These are phyloP conservation scores for Pinna nobilis DNA, from an alignment of 1,140 invertebrate species.

Conservation along the genomic window DNA sequence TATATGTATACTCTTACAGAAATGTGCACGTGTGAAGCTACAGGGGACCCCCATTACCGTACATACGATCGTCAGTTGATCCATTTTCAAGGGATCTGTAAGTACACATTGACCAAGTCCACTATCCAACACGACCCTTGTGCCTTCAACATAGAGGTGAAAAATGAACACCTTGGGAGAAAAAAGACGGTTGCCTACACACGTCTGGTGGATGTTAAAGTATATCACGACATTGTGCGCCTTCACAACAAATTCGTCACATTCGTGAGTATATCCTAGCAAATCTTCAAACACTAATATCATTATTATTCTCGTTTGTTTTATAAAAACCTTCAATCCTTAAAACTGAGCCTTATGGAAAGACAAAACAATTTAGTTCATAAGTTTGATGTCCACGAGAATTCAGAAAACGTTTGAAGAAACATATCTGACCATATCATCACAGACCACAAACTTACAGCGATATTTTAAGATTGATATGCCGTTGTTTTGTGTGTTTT, in stretches of 20 bases:
- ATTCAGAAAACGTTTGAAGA: conserved; percentile 1
- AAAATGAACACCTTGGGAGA: conserved; percentile 78
- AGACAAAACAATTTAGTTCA: conserved; percentile 18
- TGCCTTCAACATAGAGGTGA: conserved; percentile 87
- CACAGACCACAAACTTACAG: no score
- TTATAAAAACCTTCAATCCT: no score
- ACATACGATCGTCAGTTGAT: conserved; percentile 95
- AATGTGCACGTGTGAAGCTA: conserved; percentile 92
- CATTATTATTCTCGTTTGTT: not conserved
- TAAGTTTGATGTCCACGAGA: conserved; percentile 6
- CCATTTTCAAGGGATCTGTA: conserved; percentile 82
- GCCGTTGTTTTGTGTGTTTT: no score
- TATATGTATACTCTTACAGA: conserved; percentile 78
- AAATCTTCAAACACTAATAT: not conserved
- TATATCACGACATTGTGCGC: conserved; percentile 82
- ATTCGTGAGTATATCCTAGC: conserved; percentile 79
- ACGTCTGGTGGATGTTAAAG: conserved; percentile 76
- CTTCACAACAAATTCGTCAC: conserved; percentile 87
- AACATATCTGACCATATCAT: conserved; percentile 32
- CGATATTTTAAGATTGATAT: no score
- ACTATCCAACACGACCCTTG: conserved; percentile 33
- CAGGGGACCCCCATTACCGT: conserved; percentile 93
- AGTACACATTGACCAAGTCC: conserved; percentile 65
- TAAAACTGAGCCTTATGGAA: no score
- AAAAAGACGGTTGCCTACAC: conserved; percentile 44